Conservation (phyloP, 2,113 vertebrate species). For the Phalacrocorax aristotelis region DNA sequence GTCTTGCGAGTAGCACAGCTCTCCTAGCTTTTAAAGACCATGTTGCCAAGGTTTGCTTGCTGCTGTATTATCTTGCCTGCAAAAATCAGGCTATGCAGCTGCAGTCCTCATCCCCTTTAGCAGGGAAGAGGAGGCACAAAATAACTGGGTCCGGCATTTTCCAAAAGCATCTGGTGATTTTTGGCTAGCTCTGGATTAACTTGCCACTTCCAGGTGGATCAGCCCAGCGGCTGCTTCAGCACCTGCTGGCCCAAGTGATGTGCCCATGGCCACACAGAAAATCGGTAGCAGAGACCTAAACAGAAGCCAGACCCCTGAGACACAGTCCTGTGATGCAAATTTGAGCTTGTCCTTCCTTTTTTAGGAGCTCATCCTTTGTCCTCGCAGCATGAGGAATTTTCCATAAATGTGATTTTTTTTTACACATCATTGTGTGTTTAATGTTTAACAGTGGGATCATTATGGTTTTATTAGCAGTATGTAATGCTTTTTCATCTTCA, state of each 20-base stretch:
- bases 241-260: not conserved
- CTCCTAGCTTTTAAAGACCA: not conserved
- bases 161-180: not conserved
- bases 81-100: not conserved
- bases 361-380: slow-evolving; percentile 3
- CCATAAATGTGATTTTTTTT: not conserved
- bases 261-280: not conserved
- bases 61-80: not conserved
- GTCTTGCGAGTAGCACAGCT: not conserved
- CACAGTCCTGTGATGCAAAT: not conserved
- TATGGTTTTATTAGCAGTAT: slow-evolving; percentile 43
- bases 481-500: slow-evolving; percentile 37
- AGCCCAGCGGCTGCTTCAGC: not conserved
- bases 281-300: not conserved
- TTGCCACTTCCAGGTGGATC: not conserved
- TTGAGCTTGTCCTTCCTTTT: not conserved
- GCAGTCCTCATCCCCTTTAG: not conserved
- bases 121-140: not conserved
- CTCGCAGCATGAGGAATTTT: slow-evolving; percentile 29
- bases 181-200: not conserved
- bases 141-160: not conserved
- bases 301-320: not conserved
- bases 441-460: slow-evolving; percentile 55
- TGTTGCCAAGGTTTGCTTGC: not conserved
- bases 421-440: slow-evolving; percentile 11